Percentiles rank a stretch among this genome's conserved stretches.
These are phyloP conservation scores for Hololepta plana DNA, from an alignment of 2,888 invertebrate species.

Conservation along the genomic window DNA sequence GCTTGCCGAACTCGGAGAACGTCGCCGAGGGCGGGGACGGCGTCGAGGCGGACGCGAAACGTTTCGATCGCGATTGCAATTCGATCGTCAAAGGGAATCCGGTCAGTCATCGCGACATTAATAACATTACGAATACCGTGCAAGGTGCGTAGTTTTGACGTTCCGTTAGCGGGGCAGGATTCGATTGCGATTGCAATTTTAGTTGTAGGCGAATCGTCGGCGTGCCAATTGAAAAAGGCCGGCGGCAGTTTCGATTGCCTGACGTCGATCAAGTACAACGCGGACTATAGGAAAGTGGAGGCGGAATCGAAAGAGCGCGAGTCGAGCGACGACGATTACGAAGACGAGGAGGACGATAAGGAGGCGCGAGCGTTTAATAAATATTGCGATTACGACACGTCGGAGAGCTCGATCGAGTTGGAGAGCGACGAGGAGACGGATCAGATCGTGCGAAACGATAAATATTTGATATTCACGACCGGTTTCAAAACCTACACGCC, in stretches of 20 bases:
- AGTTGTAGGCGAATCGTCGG: conserved; percentile 8
- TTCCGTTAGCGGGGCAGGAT: conserved; percentile 7
- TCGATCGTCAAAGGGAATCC: conserved; percentile 28
- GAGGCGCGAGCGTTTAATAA: conserved; percentile 11
- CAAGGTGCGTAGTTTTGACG: conserved; percentile 5
- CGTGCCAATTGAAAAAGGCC: conserved; percentile 9
- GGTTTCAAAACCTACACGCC: conserved; percentile 71
- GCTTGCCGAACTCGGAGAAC: conserved; percentile 30
- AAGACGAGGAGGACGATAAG: conserved; percentile 10
- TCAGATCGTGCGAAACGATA: conserved; percentile 36
- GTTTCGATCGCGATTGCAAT: conserved; percentile 6
- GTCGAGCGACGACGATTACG: conserved; percentile 18
- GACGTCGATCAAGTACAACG: conserved; percentile 40
- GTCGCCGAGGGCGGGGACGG: conserved; percentile 14
- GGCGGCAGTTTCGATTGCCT: conserved; percentile 31
- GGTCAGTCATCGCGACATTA: conserved; percentile 32
- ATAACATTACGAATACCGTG: conserved; percentile 14
- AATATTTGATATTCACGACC: conserved; percentile 66
- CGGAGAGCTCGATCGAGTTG: conserved; percentile 14
- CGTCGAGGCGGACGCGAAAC: conserved; percentile 10
- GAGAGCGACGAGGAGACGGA: conserved; percentile 23
- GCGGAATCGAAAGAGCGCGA: conserved; percentile 25
- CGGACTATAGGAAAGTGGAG: conserved; percentile 40
- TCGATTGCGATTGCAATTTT: no score
- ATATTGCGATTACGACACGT: conserved; percentile 11